phyloP scores from a whole-genome alignment of 2,888 invertebrate genomes.

The Mimas tiliae region DNA sequence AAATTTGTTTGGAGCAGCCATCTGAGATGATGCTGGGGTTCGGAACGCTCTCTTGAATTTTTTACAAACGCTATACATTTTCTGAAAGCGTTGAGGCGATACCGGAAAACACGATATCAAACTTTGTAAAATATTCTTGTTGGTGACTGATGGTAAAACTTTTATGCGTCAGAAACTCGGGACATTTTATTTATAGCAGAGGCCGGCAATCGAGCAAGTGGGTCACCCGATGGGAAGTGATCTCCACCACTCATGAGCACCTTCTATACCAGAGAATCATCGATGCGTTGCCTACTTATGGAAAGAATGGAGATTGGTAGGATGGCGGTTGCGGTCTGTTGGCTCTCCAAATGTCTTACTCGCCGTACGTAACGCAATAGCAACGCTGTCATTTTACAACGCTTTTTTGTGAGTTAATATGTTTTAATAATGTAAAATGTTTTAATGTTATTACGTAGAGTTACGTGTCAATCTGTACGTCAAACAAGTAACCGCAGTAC shows the following conservation, averaged over 20 bases:
- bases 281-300: no score
- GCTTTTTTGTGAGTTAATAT: no score
- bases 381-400: no score
- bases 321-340: no score
- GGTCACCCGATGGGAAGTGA: no score
- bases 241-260: no score
- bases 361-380: no score
- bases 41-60: constrained; percentile 9
- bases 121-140: constrained; percentile 11
- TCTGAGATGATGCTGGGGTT: constrained; percentile 14
- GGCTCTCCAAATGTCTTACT: no score
- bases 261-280: no score
- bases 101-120: background rate
- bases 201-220: no score
- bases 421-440: background rate
- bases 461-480: background rate
- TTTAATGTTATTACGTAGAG: background rate
- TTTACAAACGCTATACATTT: background rate
- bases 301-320: no score
- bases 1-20: constrained; percentile 47
- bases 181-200: no score
- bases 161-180: background rate
- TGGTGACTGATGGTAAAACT: constrained; percentile 1
- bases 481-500: background rate
- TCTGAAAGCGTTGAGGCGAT: background rate